Base-by-base conservation (phyloP, 2,888 invertebrate genomes). In the Drosophila percnosoma region DNA sequence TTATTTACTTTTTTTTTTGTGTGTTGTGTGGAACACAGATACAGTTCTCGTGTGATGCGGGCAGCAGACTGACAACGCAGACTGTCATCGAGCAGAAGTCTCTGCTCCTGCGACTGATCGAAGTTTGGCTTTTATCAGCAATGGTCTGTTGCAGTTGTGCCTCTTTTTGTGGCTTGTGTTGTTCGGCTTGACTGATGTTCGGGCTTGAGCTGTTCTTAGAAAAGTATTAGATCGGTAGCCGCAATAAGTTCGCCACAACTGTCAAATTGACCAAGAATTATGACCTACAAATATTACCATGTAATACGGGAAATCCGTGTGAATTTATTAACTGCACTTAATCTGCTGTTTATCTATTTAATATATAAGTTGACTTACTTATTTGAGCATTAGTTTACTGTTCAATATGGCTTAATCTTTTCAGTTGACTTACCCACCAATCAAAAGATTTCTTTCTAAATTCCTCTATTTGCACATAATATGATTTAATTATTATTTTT, bases 41-140 rank as follows among this genome's bases (percentile, higher is more conserved):
- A 73, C 63, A 68, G 61, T 53, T 69, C 51, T 29, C 29, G 36
- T 34, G 78, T 88, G 87, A 83, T 88, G 87, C 89, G 89, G 87
- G 89, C 81, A 83, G 89, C 78, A 64, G 85, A 68, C 79, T 68
- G 75, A 68, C 61, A 55, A 57, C 45, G 63, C 55, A n/a, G 59
- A 66, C 67, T 80, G 72, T 76, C 79, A 60, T 58, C 79, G 27
- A 18, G 73, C 29, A 29, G 49, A 58, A 36, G 59, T 36, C 29
- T 48, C 49, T 40, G 58, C 11, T 45, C 33, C 11, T 18, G 62
- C 33, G 69, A 48, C 77, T 13, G 63, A 52, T 80, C 61, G 52
- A 38, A 55, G 51, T 60, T 68, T 62, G 49, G 18, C 24, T 27
- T 57, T 48, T 77, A 77, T 78, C 80, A 65, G 42, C 31, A 15